Conservation (phyloP, 2,113 vertebrate genomes). For the Mormyrus lacerda region DNA sequence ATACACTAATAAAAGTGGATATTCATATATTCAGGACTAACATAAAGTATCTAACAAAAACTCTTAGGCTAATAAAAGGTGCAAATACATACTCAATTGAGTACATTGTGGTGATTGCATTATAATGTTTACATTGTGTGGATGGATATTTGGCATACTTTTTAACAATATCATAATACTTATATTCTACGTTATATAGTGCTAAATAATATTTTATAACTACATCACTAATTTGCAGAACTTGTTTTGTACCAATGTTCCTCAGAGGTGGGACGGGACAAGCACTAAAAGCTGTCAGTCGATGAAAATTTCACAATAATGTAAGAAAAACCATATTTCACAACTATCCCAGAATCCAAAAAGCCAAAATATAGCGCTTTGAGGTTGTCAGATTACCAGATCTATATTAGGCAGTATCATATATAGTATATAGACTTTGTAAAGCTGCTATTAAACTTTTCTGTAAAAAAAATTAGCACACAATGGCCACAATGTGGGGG, state of each 20-base stretch:
- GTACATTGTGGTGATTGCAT: too few relatives aligned
- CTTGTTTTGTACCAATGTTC: background rate
- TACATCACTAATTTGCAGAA: background rate
- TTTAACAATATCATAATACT: too few relatives aligned
- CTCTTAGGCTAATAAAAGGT: too few relatives aligned
- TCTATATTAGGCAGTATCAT: background rate
- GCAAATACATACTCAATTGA: too few relatives aligned
- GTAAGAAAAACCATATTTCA: background rate
- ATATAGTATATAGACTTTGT: background rate
- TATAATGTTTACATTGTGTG: too few relatives aligned
- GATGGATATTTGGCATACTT: too few relatives aligned
- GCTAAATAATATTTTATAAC: too few relatives aligned
- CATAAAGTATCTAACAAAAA: too few relatives aligned
- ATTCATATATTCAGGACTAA: too few relatives aligned
- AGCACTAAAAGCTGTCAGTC: background rate
- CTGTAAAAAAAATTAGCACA: background rate
- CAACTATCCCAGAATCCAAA: background rate
- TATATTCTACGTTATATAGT: too few relatives aligned
- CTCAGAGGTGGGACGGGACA: background rate
- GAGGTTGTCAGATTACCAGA: background rate
- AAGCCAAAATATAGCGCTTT: background rate
- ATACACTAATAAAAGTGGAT: too few relatives aligned
- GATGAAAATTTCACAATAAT: background rate
- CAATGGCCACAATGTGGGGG: background rate
- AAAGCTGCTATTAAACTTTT: background rate